Evolutionary conservation across 2,113 vertebrate genomes (phyloP), one percentile per base, ranked within the genome.

Genomic region (Phodopus roborovskii): DNA sequence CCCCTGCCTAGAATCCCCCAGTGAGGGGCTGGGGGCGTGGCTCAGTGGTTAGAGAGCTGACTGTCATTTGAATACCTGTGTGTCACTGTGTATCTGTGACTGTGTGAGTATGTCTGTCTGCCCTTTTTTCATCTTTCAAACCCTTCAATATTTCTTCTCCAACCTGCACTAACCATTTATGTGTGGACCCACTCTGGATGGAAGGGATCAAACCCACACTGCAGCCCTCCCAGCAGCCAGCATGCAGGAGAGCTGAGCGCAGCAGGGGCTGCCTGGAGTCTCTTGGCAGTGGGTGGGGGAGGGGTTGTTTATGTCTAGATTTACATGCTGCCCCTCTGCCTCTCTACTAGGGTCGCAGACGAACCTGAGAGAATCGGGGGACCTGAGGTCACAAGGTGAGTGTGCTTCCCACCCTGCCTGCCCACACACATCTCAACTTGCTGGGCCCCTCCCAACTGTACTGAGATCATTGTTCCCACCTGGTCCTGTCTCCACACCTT

Each of bases 321-420:
- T 39, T 71, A 95, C 91, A 94, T 50, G 81, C 20, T 48, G 30
- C 17, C 60, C 17, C 71, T 24, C 64, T n/a, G n/a, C 74, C 60
- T 66, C 74, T 66, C 7, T 50, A 33, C n/a, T 90, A 99, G 99
- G 99, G 99, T 99, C 99, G 77, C 99, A 99, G 99, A 99, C 99
- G 99, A 99, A 99, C 98, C 99, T 99, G 99, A 99, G 99, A 99
- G 99, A 99, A 99, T 99, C 99, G 97, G 99, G 99, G 98, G 99
- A 99, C 98, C 99, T 99, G 98, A 99, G 99, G 97, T 99, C 99
- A 99, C 99, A 99, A 99, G 99, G 99, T 99, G 87, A 98, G 99
- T 95, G 39, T n/a, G 0, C 42, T 62, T 24, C 68, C 15, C 4
- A 17, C 26, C 1, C 15, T 39, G 22, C 20, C 1, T 42, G 30